Evolutionary conservation across 2,797 vertebrate species (phyloP).

Genomic region (Parauchenoglanis ngamensis): DNA sequence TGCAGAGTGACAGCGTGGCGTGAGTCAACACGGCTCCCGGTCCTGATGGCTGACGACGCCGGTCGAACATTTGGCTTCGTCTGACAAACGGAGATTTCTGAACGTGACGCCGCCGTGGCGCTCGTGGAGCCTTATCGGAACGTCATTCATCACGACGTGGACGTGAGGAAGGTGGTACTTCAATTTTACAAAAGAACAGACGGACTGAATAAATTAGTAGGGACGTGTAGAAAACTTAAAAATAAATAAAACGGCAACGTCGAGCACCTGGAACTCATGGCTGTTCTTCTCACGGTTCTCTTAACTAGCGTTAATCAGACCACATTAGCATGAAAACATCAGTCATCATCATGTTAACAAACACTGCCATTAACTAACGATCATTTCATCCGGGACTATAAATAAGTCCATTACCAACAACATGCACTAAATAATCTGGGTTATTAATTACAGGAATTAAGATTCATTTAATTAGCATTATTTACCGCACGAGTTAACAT

Average conservation of each 20-base stretch:
- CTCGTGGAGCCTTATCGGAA: not conserved
- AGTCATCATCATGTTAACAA: not conserved
- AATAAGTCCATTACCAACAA: not conserved
- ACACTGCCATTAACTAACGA: not conserved
- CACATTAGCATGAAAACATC: not conserved
- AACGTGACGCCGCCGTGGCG: not conserved
- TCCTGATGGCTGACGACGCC: slow-evolving; percentile 8
- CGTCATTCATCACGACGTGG: too few species aligned
- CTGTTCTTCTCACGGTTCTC: not conserved
- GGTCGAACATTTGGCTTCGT: not conserved
- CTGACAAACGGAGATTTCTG: slow-evolving; percentile 5
- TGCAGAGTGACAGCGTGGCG: slow-evolving; percentile 24
- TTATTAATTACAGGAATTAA: slow-evolving; percentile 9
- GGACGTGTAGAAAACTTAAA: too few species aligned
- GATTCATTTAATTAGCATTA: too few species aligned
- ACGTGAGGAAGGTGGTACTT: not conserved
- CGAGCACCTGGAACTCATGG: not conserved
- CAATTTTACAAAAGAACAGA: too few species aligned
- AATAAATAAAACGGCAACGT: too few species aligned
- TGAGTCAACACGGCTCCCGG: slow-evolving; percentile 43
- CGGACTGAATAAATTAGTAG: not conserved
- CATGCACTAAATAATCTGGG: not conserved
- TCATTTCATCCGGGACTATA: not conserved
- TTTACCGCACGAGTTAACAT: not conserved
- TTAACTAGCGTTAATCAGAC: not conserved